Evolutionary conservation across 2,888 invertebrate genomes (phyloP).

Genomic region (Didymodactylos carnosus): DNA sequence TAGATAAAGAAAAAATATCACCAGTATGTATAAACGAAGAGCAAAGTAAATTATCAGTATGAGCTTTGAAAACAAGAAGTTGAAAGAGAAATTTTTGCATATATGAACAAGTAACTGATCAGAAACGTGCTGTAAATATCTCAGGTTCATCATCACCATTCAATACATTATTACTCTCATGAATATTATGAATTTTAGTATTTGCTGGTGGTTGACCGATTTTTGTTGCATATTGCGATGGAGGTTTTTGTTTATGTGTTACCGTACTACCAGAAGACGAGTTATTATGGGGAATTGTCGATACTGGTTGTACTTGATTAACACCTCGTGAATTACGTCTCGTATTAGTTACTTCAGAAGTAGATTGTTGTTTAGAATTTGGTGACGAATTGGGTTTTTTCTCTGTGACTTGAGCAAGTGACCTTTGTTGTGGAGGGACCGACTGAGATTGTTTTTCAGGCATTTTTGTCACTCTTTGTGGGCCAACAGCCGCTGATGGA

Average conservation of each 20-base stretch:
- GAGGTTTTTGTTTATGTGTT: no score
- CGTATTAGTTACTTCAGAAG: neutral
- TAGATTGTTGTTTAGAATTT: no score
- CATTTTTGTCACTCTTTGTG: no score
- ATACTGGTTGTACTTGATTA: neutral
- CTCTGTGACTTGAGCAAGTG: no score
- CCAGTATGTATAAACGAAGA: neutral
- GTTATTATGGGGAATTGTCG: neutral
- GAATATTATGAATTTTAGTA: neutral
- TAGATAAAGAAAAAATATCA: no score
- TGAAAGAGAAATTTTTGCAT: neutral
- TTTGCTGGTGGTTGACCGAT: neutral
- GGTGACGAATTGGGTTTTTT: no score
- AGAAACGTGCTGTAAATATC: no score
- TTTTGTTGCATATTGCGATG: neutral
- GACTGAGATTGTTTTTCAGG: no score
- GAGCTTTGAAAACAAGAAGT: neutral
- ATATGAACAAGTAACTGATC: no score
- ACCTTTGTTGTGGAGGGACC: no score
- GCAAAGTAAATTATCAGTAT: no score
- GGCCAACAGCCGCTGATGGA: neutral
- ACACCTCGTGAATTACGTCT: neutral
- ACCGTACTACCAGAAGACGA: neutral
- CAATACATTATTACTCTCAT: neutral
- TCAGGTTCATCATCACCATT: no score